Conservation (phyloP, 2,888 invertebrate genomes). For the Hetaerina titia region DNA sequence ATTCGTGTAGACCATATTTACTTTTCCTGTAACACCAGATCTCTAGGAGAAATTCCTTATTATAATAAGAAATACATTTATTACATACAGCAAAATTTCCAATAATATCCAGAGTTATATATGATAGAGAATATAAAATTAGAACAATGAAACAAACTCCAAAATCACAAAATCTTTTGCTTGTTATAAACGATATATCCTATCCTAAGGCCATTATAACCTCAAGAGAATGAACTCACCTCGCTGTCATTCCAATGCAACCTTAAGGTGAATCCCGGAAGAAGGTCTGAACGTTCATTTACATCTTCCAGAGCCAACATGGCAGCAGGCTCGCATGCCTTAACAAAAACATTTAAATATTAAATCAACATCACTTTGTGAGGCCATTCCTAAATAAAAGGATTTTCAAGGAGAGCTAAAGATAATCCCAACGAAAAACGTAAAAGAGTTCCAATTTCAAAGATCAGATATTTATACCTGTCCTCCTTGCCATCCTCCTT, state of each 20-base stretch:
- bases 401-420: neutral
- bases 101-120: too few species aligned
- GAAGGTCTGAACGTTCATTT: slow-evolving; percentile 90
- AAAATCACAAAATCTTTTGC: too few species aligned
- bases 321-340: slow-evolving; percentile 98
- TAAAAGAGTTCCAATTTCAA: neutral
- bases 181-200: too few species aligned
- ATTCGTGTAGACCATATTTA: too few species aligned
- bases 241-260: slow-evolving; percentile 98
- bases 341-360: slow-evolving; percentile 72
- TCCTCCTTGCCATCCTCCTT: slow-evolving; percentile 99
- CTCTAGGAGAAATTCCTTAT: too few species aligned
- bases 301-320: slow-evolving; percentile 97
- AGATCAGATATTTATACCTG: slow-evolving; percentile 79
- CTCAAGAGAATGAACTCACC: slow-evolving; percentile 80
- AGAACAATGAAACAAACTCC: too few species aligned
- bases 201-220: too few species aligned
- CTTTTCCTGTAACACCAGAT: too few species aligned
- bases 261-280: slow-evolving; percentile 93
- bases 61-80: too few species aligned
- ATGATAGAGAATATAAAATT: too few species aligned
- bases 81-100: too few species aligned
- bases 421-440: neutral
- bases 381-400: slow-evolving; percentile 5
- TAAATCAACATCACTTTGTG: neutral